Base-by-base conservation (phyloP, 1,140 invertebrate species). In the Leucophenga varia region DNA sequence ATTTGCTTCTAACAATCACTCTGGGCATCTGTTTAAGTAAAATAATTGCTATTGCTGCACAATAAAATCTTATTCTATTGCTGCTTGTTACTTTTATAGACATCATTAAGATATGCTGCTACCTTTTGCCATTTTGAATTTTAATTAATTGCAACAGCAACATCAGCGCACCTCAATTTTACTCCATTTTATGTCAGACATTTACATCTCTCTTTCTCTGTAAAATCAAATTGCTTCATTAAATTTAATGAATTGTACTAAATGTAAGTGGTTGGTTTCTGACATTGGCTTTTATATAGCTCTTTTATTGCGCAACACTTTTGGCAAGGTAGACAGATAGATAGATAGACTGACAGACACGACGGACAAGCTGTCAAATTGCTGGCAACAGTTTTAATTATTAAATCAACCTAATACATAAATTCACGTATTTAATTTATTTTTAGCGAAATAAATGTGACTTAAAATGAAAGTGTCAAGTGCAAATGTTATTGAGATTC, bases 111-210 rank as follows among this genome's bases (percentile, higher is more conserved):
- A n/a, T n/a, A n/a, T n/a, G n/a, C n/a, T n/a, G n/a, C n/a, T n/a
- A n/a, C n/a, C n/a, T n/a, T n/a, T n/a, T n/a, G n/a, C n/a, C 63
- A 67, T 63, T 63, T 67, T 67, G 63, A 67, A 67, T 67, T 67
- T 67, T 67, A 67, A 67, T 67, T 67, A 67, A 67, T 67, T 59
- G 63, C 63, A 67, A 67, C 63, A 67, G 63, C 59, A 47, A 28
- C 21, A 16, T 17, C 39, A 40, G 32, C 31, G 19, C 25, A 38
- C 34, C 12, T 30, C 28, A 46, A 14, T 25, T 40, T 37, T 7
- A 18, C 21, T 43, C 22, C 38, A n/a, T 42, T 43, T 14, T 42
- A 3, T 44, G 22, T 14, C 30, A n/a, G 32, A 34, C 14, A 1
- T 53, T 41, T 12, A 5, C 8, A n/a, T 34, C 12, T 34, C 32